phyloP scores from a whole-genome alignment of 2,797 vertebrate genomes.

The Glossophaga mutica region DNA sequence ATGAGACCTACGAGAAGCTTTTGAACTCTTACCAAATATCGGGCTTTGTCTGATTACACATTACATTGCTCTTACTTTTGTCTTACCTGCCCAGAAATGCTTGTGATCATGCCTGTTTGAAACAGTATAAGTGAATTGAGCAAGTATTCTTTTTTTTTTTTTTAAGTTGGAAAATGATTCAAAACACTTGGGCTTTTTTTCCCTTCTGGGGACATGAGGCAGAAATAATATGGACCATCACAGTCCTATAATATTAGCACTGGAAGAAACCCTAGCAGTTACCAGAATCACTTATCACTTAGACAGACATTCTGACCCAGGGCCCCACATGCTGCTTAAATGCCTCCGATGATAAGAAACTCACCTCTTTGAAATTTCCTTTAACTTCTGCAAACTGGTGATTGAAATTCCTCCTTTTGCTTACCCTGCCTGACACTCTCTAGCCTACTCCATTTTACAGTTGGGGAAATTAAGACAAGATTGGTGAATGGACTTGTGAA shows the following conservation, averaged over 20 bases:
- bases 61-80: neutral
- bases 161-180: neutral
- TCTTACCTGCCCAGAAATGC: neutral
- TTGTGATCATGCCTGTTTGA: neutral
- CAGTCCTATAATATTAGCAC: neutral
- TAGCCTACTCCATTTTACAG: neutral
- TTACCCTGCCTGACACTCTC: neutral
- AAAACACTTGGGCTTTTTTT: neutral
- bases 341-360: neutral
- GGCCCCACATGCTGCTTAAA: neutral
- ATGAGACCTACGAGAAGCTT: neutral
- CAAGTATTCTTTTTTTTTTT: neutral
- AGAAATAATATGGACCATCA: neutral
- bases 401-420: neutral
- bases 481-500: neutral
- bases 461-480: neutral
- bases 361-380: neutral
- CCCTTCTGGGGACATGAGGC: neutral
- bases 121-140: neutral
- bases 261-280: neutral
- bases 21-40: neutral
- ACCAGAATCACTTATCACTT: neutral
- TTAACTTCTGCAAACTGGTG: neutral
- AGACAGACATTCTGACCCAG: neutral
- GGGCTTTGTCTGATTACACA: neutral